Conservation (phyloP, 2,888 invertebrate genomes). For the Apamea epomidion region DNA sequence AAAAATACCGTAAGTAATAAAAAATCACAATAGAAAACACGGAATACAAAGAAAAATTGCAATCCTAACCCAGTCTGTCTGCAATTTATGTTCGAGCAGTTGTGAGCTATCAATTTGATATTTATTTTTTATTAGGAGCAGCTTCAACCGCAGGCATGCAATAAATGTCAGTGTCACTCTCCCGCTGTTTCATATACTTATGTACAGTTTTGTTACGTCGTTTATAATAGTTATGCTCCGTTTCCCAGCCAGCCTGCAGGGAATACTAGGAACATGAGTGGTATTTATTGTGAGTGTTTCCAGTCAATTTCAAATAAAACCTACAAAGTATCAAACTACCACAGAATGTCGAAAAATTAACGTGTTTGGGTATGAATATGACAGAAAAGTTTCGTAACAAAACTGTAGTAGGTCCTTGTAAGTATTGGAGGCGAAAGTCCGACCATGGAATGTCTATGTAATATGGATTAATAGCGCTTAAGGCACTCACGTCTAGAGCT, state of each 20-base stretch:
- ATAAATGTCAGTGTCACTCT: conserved; percentile 20
- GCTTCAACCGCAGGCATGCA: conserved; percentile 19
- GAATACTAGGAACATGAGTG: background rate
- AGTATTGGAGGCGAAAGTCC: background rate
- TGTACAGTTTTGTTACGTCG: conserved; percentile 7
- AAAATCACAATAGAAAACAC: background rate
- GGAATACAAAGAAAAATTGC: conserved; percentile 1
- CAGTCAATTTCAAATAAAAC: conserved; percentile 1
- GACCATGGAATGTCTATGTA: too few species aligned
- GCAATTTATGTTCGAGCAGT: conserved; percentile 4
- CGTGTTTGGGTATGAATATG: background rate
- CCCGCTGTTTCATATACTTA: background rate
- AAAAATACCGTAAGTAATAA: background rate
- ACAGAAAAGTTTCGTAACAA: background rate
- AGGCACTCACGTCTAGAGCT: background rate
- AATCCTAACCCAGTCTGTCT: background rate
- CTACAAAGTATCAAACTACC: background rate
- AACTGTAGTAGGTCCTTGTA: background rate
- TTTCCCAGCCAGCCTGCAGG: background rate
- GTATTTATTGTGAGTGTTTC: background rate
- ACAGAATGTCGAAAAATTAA: background rate
- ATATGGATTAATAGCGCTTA: background rate
- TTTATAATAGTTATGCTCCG: background rate
- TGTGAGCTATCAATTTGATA: conserved; percentile 21
- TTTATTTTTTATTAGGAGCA: conserved; percentile 27